A percentile compares a stretch with the other conserved stretches of the same genome.
Conservation (phyloP, 2,888 invertebrate genomes). For the Drosophila hamatofila region DNA sequence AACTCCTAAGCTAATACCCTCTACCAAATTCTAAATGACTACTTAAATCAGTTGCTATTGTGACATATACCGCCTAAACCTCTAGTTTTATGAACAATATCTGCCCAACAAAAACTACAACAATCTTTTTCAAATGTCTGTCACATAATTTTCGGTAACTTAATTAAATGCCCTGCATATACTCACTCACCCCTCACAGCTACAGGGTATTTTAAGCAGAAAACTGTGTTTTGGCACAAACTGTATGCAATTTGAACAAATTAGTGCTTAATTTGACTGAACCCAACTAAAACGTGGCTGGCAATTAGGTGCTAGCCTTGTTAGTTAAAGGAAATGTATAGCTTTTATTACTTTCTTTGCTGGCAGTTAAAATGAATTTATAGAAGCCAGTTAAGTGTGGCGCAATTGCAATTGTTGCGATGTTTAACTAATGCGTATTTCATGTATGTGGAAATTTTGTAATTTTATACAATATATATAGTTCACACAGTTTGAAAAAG, state of each 20-base stretch:
- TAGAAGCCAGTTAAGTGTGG: background rate
- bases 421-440: background rate
- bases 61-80: background rate
- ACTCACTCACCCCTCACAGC: background rate
- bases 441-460: background rate
- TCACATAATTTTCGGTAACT: background rate
- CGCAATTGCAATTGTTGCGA: background rate
- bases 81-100: background rate
- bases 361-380: conserved; percentile 5
- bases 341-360: conserved; percentile 9
- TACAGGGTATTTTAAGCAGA: conserved; percentile 10
- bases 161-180: no score
- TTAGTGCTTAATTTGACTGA: conserved; percentile 48
- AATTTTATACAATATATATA: no score
- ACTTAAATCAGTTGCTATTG: background rate
- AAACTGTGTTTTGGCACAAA: conserved; percentile 17
- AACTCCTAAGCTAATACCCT: background rate
- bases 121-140: background rate
- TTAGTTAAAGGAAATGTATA: conserved; percentile 8
- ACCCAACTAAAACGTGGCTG: conserved; percentile 29
- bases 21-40: background rate
- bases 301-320: conserved; percentile 43
- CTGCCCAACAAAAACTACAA: background rate
- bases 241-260: conserved; percentile 45
- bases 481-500: no score